Percentiles rank a stretch among this genome's conserved stretches.
Conservation (phyloP, 1,140 invertebrate species). For the Drosophila kepulauana region DNA sequence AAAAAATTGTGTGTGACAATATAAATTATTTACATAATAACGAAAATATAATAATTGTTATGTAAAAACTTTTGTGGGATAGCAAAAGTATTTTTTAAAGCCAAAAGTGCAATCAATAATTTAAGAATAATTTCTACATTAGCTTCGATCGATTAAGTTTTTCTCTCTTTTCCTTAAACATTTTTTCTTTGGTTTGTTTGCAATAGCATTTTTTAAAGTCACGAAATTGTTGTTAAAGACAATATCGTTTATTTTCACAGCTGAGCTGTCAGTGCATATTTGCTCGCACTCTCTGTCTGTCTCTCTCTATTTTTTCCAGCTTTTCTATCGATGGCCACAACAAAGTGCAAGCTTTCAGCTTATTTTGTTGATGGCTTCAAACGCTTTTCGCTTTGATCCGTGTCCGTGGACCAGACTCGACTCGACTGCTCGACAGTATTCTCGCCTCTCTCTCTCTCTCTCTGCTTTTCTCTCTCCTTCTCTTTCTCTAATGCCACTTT, state of each 20-base stretch:
- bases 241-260: background rate
- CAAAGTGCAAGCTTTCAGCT: constrained; percentile 36
- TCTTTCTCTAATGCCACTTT: constrained; percentile 39
- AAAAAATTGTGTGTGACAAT: no score
- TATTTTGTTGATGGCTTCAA: constrained; percentile 6
- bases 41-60: no score
- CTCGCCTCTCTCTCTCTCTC: no score
- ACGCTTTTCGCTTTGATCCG: constrained; percentile 3
- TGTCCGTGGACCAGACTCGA: background rate
- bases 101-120: no score
- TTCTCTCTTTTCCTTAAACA: background rate
- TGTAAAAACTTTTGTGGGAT: no score
- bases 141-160: background rate
- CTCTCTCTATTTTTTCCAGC: background rate
- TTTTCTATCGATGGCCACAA: constrained; percentile 1
- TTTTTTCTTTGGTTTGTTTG: background rate
- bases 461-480: background rate
- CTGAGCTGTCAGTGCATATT: background rate
- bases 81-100: no score
- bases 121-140: background rate
- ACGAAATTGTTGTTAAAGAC: constrained; percentile 1
- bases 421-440: background rate
- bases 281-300: background rate
- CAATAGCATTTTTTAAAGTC: background rate
- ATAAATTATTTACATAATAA: no score